These are phyloP conservation scores for Heteropelma amictum DNA, from an alignment of 2,888 invertebrate species.

Conservation along the genomic window DNA sequence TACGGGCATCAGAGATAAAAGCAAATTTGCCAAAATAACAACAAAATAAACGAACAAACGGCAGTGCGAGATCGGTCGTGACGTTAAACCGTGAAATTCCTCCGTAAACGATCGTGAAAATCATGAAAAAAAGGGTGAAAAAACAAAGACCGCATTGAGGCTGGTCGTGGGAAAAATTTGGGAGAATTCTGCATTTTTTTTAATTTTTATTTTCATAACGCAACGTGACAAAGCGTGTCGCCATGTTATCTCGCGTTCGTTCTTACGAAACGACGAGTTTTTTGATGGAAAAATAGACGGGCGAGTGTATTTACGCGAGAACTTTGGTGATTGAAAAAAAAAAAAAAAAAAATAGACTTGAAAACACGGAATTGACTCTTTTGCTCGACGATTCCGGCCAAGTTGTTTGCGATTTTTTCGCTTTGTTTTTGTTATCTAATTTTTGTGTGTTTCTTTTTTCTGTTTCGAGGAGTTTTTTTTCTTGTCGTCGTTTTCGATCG, in stretches of 20 bases:
- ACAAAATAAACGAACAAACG: not conserved
- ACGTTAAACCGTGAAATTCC: no score
- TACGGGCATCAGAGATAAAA: slow-evolving; percentile 8
- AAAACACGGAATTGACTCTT: not conserved
- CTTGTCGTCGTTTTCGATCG: not conserved
- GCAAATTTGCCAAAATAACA: not conserved
- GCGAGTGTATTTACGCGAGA: not conserved
- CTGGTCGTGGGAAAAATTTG: not conserved
- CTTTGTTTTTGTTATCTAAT: not conserved
- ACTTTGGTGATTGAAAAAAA: not conserved
- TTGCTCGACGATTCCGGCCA: not conserved
- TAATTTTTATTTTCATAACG: not conserved
- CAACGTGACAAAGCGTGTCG: no score
- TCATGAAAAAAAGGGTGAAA: no score
- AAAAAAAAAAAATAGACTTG: not conserved
- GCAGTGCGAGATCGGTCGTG: not conserved
- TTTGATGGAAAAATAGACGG: not conserved
- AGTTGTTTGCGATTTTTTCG: not conserved
- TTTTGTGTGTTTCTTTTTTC: no score
- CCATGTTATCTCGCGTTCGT: no score
- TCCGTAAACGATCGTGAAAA: no score
- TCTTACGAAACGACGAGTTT: no score
- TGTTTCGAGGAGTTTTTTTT: not conserved
- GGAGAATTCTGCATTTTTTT: not conserved
- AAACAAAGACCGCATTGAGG: not conserved